These are phyloP conservation scores for Muscina levida DNA, from an alignment of 2,888 invertebrate genomes.

Conservation along the genomic window DNA sequence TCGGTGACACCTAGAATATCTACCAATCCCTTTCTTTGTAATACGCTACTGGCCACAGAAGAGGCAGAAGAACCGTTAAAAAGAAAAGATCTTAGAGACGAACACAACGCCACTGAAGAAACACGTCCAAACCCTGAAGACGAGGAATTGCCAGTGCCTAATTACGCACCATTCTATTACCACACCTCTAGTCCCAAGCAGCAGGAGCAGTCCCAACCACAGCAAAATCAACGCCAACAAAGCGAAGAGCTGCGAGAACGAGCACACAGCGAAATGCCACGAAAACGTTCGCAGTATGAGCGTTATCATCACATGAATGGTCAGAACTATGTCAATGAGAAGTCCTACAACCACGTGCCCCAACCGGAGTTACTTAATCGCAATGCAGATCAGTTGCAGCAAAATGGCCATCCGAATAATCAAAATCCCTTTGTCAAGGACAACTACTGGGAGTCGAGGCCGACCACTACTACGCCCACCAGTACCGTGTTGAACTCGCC, in stretches of 20 bases:
- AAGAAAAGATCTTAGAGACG: conserved; percentile 52
- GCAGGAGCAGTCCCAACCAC: conserved; percentile 54
- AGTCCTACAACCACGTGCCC: conserved; percentile 55
- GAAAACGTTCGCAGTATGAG: conserved; percentile 73
- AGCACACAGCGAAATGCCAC: conserved; percentile 74
- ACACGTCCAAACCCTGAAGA: conserved; percentile 33
- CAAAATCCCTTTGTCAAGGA: conserved; percentile 78
- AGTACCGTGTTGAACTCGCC: conserved; percentile 79
- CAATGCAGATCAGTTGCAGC: conserved; percentile 63
- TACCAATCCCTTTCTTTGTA: conserved; percentile 78
- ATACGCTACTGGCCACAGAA: conserved; percentile 64
- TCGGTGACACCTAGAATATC: conserved; percentile 79
- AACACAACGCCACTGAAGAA: conserved; percentile 33
- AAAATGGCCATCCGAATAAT: conserved; percentile 65
- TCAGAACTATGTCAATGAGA: conserved; percentile 50
- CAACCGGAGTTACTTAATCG: conserved; percentile 42
- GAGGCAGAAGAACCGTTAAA: conserved; percentile 47
- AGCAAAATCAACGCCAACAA: conserved; percentile 51
- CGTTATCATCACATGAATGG: conserved; percentile 69
- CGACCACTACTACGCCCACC: conserved; percentile 69
- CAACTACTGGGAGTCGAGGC: conserved; percentile 77
- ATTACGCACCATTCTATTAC: conserved; percentile 74
- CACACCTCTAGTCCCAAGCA: conserved; percentile 67
- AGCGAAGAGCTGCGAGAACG: conserved; percentile 47
- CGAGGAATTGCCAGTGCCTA: conserved; percentile 70